A percentile compares a stretch with the other conserved stretches of the same genome.
These are phyloP conservation scores for Drepanosiphum platanoidis DNA, from an alignment of 2,888 invertebrate species.

Conservation along the genomic window DNA sequence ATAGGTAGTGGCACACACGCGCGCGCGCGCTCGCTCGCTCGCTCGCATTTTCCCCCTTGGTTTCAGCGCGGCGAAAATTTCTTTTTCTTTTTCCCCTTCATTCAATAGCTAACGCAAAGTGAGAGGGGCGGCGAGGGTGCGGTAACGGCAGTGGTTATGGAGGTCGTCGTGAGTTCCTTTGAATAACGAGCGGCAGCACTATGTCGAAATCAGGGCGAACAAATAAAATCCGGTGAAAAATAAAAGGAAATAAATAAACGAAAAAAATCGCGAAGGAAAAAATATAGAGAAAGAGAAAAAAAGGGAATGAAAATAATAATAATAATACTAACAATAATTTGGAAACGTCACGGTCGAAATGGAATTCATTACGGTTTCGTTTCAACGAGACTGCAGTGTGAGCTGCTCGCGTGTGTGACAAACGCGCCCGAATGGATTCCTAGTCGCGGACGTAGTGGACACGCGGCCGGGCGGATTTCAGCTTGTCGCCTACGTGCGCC, in stretches of 20 bases:
- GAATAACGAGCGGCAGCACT: constrained; percentile 24
- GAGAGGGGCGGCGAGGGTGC: not conserved
- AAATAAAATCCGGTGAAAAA: constrained; percentile 7
- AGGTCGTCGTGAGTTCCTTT: constrained; percentile 13
- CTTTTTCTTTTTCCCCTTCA: not conserved
- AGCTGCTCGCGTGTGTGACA: too few relatives aligned
- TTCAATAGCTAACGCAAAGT: not conserved
- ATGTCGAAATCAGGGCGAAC: constrained; percentile 27
- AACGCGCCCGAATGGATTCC: too few relatives aligned
- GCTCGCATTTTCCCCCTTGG: too few relatives aligned
- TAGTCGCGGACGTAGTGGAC: too few relatives aligned
- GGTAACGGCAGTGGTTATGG: not conserved
- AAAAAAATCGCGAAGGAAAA: constrained; percentile 12
- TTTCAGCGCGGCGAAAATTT: not conserved
- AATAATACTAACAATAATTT: constrained; percentile 29
- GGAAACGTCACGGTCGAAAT: constrained; percentile 21
- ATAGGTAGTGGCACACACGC: not conserved
- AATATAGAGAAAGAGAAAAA: not conserved
- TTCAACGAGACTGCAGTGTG: not conserved
- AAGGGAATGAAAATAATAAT: not conserved
- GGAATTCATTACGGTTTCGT: constrained; percentile 5
- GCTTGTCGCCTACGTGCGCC: too few relatives aligned
- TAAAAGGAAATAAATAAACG: constrained; percentile 10
- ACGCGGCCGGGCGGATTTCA: too few relatives aligned
- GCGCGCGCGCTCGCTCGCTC: too few relatives aligned